Evolutionary conservation across 2,888 invertebrate genomes (phyloP), one percentile per base, ranked within the genome.

Genomic region (Apoda limacodes): DNA sequence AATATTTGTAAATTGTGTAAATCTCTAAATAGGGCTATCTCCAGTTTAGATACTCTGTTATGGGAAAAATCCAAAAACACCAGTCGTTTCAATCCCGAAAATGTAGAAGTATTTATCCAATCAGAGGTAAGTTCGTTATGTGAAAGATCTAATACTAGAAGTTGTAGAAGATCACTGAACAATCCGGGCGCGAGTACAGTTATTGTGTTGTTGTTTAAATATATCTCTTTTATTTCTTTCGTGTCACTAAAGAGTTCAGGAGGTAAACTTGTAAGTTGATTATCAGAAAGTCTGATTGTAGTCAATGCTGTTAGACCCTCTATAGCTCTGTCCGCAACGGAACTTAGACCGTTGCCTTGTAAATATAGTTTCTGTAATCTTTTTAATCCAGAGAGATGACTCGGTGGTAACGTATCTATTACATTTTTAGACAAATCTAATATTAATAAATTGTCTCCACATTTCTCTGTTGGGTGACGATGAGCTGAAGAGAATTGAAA

Each of bases 81-180:
- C 9, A 93, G 81, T 35, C 91, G 82, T 47, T 89, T 86, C 22
- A 93, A 75, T 46, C 91, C 90, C 26, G 87, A 82, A 62, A 93
- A 92, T 7, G 92, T 92, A 2, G 88, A 89, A 12, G 90, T 85
- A 58, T 89, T 90, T 39, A 91, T 88, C 91, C 90, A 91, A 56
- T 91, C 92, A 26, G 89, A 87, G 3, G 90, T 89, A 38, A 93
- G 72, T 65, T 91, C 90, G 60, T 92, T 92, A 46, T 86, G 85
- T 14, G 90, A 89, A 49, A 92, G 69, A 67, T 92, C 91, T 38
- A 92, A 71, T 38, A 91, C 88, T 28, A 90, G 69, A 28, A 93
- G 80, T 64, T 91, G 89, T 30, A 86, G 83, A 32, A 92, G 72
- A 50, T 90, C 90, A 52, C 87, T 85, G 56, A 93, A 92, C 35